A percentile compares a stretch with the other conserved stretches of the same genome.
Conservation (phyloP, 2,797 vertebrate genomes). For the Chrosomus eos region DNA sequence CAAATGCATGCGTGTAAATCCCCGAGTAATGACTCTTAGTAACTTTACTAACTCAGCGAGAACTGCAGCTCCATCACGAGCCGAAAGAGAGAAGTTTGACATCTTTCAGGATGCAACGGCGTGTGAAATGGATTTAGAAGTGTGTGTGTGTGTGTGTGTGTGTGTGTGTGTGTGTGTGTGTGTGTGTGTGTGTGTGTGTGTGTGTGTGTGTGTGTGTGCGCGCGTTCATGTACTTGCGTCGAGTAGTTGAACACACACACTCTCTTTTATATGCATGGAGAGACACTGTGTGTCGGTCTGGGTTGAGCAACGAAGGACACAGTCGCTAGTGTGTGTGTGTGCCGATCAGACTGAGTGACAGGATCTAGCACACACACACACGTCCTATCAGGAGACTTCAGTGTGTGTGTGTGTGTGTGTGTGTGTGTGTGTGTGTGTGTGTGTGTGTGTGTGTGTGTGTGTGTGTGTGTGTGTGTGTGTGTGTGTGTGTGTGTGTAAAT, state of each 20-base stretch:
- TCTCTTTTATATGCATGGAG: conserved; percentile 8
- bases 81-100: not conserved
- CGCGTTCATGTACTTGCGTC: not conserved
- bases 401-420: conserved; percentile 40
- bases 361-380: conserved; percentile 49
- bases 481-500: conserved; percentile 50
- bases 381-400: conserved; percentile 49
- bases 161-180: not conserved
- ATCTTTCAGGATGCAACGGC: not conserved
- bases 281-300: conserved; percentile 2
- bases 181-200: no score
- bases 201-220: no score
- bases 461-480: no score
- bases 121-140: conserved; percentile 33
- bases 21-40: not conserved
- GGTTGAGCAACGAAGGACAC: not conserved
- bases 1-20: not conserved
- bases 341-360: conserved; percentile 72
- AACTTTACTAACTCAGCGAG: not conserved
- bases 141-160: not conserved
- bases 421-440: no score
- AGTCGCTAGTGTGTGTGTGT: not conserved
- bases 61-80: not conserved
- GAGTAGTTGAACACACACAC: not conserved
- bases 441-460: no score